These are phyloP conservation scores for Theonella swinhoei DNA, from an alignment of 37 sponge, comb jelly and placozoan genomes.

Conservation along the genomic window DNA sequence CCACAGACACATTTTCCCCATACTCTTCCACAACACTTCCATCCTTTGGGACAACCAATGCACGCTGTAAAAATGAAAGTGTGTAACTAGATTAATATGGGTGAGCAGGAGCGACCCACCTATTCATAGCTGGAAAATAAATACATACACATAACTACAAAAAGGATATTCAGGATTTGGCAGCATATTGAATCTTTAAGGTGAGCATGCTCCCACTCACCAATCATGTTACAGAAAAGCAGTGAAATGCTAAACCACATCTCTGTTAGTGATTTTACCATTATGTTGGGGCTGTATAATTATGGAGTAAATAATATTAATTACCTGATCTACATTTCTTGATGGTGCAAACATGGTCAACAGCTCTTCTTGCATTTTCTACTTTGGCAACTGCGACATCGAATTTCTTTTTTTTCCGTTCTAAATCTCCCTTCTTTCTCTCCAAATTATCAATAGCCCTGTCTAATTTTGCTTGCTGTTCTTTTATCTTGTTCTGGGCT, in stretches of 20 bases:
- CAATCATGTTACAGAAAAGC: too few species aligned
- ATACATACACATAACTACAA: neutral
- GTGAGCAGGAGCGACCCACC: too few species aligned
- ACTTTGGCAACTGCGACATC: neutral
- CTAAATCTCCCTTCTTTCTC: neutral
- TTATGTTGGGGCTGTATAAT: too few species aligned
- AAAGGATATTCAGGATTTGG: too few species aligned
- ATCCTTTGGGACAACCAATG: slow-evolving; percentile 3
- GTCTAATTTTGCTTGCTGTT: neutral
- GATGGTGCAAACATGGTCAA: neutral
- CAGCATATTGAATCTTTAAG: too few species aligned
- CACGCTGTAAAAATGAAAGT: slow-evolving; percentile 36
- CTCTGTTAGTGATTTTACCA: too few species aligned
- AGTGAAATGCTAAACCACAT: too few species aligned
- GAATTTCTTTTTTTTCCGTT: neutral
- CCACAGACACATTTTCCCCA: slow-evolving; percentile 23
- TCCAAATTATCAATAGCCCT: neutral
- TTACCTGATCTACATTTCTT: slow-evolving; percentile 4
- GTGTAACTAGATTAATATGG: too few species aligned
- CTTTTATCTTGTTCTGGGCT: neutral
- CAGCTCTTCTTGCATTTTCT: neutral
- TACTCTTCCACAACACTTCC: slow-evolving; percentile 16
- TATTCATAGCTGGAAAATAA: neutral
- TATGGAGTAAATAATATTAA: neutral
- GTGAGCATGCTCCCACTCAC: too few species aligned